Conservation (phyloP, 35 echinoderm and acorn worm species). For the Ptychodera flava region DNA sequence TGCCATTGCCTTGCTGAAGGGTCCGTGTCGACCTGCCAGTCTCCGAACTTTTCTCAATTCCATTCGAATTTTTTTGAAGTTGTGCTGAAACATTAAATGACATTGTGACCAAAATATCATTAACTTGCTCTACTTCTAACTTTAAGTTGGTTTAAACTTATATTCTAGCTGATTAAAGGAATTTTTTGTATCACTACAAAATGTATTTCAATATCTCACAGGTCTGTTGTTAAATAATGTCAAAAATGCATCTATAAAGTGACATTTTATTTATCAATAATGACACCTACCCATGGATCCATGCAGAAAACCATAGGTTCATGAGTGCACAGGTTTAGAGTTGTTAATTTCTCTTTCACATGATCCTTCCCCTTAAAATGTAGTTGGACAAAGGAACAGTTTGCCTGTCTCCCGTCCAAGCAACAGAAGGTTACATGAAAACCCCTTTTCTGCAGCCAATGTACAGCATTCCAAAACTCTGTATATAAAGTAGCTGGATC, state of each 20-base stretch:
- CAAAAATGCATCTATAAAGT: too few relatives aligned
- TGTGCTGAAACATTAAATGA: not conserved
- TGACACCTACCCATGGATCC: not conserved
- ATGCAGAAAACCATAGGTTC: not conserved
- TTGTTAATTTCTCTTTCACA: not conserved
- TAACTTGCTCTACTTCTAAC: too few relatives aligned
- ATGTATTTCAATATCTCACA: too few relatives aligned
- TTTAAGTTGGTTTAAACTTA: too few relatives aligned
- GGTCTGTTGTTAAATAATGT: too few relatives aligned
- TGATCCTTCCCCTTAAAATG: not conserved
- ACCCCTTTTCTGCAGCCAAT: not conserved
- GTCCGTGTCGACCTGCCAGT: not conserved
- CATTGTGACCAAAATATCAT: too few relatives aligned
- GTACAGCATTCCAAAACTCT: not conserved
- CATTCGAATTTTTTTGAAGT: not conserved
- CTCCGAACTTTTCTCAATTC: not conserved
- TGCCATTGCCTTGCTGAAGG: not conserved
- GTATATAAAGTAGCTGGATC: not conserved
- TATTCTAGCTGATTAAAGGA: too few relatives aligned
- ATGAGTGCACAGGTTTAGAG: not conserved
- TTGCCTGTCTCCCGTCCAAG: not conserved
- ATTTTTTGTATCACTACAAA: too few relatives aligned
- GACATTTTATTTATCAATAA: too few relatives aligned
- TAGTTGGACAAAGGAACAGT: not conserved
- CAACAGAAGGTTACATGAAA: not conserved